A percentile compares a stretch with the other conserved stretches of the same genome.
phyloP scores from a whole-genome alignment of 1,140 invertebrate genomes.

The Apis dorsata region DNA sequence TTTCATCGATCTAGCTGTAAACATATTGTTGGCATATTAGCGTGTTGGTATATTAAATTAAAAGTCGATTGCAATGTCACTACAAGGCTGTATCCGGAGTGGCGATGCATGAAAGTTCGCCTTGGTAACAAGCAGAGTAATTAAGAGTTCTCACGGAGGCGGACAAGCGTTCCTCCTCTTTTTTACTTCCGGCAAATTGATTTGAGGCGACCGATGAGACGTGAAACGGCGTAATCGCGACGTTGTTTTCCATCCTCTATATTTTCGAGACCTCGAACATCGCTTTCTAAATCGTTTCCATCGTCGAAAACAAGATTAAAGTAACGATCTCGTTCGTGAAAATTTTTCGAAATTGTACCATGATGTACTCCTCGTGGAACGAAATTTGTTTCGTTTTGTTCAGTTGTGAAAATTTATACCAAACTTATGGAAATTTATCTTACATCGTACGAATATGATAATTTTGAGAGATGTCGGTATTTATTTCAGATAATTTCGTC shows the following conservation, averaged over 20 bases:
- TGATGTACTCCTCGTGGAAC: too few relatives aligned
- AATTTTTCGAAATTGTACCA: too few relatives aligned
- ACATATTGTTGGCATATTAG: background rate
- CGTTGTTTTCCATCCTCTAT: background rate
- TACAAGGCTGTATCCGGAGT: too few relatives aligned
- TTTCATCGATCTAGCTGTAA: too few relatives aligned
- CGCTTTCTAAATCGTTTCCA: background rate
- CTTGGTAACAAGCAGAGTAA: background rate
- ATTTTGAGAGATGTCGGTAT: too few relatives aligned
- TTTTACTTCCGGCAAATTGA: background rate
- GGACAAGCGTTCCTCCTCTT: background rate
- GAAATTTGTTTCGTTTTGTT: too few relatives aligned
- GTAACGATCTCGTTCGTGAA: background rate
- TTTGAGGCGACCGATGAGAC: background rate
- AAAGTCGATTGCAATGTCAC: background rate
- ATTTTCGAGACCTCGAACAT: background rate
- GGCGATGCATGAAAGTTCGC: background rate
- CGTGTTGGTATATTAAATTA: background rate
- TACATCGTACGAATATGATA: too few relatives aligned
- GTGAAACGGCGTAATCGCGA: background rate
- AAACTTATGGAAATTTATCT: too few relatives aligned
- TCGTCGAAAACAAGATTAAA: background rate
- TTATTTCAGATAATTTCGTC: too few relatives aligned
- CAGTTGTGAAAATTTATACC: too few relatives aligned
- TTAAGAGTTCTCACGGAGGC: constrained; percentile 12